Evolutionary conservation across 2,797 vertebrate genomes (phyloP), one percentile per base, ranked within the genome.

Genomic region (Epinephelus malabaricus): DNA sequence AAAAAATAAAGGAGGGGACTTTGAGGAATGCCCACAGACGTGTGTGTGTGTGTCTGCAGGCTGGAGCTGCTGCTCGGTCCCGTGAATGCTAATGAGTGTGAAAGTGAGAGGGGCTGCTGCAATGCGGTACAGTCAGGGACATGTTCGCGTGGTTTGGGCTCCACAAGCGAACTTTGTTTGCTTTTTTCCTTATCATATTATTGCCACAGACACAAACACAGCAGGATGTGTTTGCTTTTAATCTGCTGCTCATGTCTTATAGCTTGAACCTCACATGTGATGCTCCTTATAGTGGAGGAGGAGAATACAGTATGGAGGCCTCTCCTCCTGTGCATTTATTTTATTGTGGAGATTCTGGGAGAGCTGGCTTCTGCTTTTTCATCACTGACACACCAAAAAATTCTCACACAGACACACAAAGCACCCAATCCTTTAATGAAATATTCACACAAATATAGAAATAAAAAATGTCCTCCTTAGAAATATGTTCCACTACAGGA

Each of bases 101-200:
- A 86, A 92, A 92, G 86, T 68, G 68, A 91, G 86, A 40, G 58
- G 80, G 27, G 92, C 75, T 94, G 91, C 94, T 95, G 95, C 95
- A 96, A 92, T 96, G 95, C 95, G 95, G 95, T 94, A 95, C 86
- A 82, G 76, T 68, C 74, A 79, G 76, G 73, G 69, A 75, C 89
- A 67, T 49, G 69, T 71, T 70, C 19, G 23, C 61, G 59, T 68
- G 3, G 51, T 71, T 27, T 11, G 25, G 38, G 51, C 38, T 45
- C 68, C 2, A 27, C 46, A 47, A 6, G 43, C 25, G 0, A 23
- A 46, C 15, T 11, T 11, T 45, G 17, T 38, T 50, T 49, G 9
- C 50, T 6, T 15, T 43, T 7, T 34, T 43, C 13, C 5, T 55
- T n/a, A 10, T 19, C 3, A 8, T 38, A 1, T 14, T 11, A 4